Conservation (phyloP, 2,888 invertebrate species). For the Sthenelais limicola region DNA sequence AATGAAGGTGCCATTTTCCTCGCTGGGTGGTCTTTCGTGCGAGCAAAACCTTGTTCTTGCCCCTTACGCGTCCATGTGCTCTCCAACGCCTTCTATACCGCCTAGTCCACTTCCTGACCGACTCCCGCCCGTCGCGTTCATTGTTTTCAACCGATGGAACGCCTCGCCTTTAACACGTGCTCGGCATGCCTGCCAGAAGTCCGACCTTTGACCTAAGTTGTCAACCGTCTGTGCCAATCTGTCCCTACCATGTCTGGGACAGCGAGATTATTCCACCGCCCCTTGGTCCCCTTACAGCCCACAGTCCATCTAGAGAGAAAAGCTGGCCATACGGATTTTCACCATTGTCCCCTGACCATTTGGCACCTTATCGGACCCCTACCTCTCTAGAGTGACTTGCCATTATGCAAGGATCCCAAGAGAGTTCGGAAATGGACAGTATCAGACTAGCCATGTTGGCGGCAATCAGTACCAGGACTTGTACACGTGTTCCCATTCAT, state of each 20-base stretch:
- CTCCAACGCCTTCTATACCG: background rate
- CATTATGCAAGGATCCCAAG: constrained; percentile 16
- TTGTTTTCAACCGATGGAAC: constrained; percentile 1
- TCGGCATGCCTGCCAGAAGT: constrained; percentile 12
- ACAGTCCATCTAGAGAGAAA: constrained; percentile 1
- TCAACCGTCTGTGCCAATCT: constrained; percentile 24
- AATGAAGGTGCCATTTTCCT: background rate
- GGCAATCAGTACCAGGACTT: no score
- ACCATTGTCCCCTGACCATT: constrained; percentile 18
- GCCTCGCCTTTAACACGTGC: constrained; percentile 24
- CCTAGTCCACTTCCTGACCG: background rate
- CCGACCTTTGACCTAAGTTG: constrained; percentile 26
- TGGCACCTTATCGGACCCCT: background rate
- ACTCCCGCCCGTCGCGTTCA: background rate
- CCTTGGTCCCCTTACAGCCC: background rate
- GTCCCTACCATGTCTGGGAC: constrained; percentile 12
- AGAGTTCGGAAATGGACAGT: no score
- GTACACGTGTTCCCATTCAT: no score
- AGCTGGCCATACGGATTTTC: background rate
- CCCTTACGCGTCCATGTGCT: no score
- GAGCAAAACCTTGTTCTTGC: constrained; percentile 3
- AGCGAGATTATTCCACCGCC: constrained; percentile 18
- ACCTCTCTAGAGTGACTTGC: constrained; percentile 10
- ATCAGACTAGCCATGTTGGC: no score
- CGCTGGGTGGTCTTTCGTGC: constrained; percentile 21